Conservation (phyloP, 2,888 invertebrate genomes). For the Trissolcus japonicus region DNA sequence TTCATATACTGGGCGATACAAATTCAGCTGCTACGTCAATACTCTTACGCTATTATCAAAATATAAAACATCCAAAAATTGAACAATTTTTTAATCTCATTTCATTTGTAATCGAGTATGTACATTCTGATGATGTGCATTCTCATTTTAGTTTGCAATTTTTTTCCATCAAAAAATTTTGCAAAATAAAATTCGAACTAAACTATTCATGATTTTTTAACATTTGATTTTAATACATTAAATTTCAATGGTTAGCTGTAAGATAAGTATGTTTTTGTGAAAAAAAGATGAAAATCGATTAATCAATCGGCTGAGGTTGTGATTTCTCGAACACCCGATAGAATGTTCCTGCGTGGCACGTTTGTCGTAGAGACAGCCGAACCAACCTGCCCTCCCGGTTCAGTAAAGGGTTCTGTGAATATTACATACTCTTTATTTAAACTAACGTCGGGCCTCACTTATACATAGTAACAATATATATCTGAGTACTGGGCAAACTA, state of each 20-base stretch:
- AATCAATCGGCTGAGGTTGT: neutral
- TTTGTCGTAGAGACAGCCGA: slow-evolving; percentile 44
- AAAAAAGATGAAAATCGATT: no score
- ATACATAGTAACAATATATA: slow-evolving; percentile 21
- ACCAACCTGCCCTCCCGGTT: slow-evolving; percentile 45
- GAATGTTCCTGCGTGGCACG: slow-evolving; percentile 41
- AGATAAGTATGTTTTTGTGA: no score
- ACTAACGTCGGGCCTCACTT: slow-evolving; percentile 55
- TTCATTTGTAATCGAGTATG: no score
- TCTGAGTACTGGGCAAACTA: slow-evolving; percentile 65
- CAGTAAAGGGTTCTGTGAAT: slow-evolving; percentile 74
- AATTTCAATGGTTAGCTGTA: no score
- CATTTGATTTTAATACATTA: no score
- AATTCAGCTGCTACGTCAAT: slow-evolving; percentile 30
- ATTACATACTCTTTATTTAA: slow-evolving; percentile 74
- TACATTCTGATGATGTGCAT: no score
- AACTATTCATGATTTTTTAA: no score
- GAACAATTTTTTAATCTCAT: no score
- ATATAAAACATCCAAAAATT: neutral
- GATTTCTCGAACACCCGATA: slow-evolving; percentile 47
- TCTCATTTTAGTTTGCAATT: no score
- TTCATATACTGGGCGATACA: slow-evolving; percentile 51
- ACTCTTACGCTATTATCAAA: neutral
- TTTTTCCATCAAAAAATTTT: no score
- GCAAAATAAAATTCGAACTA: no score